Conservation (phyloP, 2,797 vertebrate species). For the Sebastes alutus region DNA sequence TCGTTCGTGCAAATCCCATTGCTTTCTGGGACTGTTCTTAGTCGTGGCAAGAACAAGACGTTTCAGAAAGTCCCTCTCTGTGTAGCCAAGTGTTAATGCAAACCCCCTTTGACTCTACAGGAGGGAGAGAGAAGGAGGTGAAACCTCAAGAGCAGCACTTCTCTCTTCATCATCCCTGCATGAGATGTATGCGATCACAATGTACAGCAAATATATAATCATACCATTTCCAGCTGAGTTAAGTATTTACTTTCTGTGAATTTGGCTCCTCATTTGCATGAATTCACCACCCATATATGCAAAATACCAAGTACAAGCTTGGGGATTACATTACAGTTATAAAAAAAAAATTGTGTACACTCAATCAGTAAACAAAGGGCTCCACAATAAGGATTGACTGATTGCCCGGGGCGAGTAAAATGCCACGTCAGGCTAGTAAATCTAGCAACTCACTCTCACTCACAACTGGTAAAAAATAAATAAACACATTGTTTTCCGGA, state of each 20-base stretch:
- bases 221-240: background rate
- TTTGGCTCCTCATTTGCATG: background rate
- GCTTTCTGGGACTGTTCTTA: slow-evolving; percentile 30
- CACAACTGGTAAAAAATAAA: too few relatives aligned
- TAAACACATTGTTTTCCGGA: too few relatives aligned
- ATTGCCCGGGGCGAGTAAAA: too few relatives aligned
- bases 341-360: background rate
- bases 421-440: too few relatives aligned
- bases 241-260: background rate
- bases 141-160: slow-evolving; percentile 22
- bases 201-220: background rate
- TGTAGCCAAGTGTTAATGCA: slow-evolving; percentile 72
- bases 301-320: background rate
- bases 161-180: slow-evolving; percentile 26
- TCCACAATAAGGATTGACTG: too few relatives aligned
- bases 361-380: too few relatives aligned
- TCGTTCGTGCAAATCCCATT: slow-evolving; percentile 11
- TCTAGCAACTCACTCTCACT: too few relatives aligned
- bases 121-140: slow-evolving; percentile 30
- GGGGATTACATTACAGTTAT: background rate
- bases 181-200: slow-evolving; percentile 15
- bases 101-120: slow-evolving; percentile 62
- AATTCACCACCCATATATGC: background rate
- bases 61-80: slow-evolving; percentile 67
- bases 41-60: slow-evolving; percentile 48